Conservation (phyloP, 2,888 invertebrate genomes). For the Eulithis prunata region DNA sequence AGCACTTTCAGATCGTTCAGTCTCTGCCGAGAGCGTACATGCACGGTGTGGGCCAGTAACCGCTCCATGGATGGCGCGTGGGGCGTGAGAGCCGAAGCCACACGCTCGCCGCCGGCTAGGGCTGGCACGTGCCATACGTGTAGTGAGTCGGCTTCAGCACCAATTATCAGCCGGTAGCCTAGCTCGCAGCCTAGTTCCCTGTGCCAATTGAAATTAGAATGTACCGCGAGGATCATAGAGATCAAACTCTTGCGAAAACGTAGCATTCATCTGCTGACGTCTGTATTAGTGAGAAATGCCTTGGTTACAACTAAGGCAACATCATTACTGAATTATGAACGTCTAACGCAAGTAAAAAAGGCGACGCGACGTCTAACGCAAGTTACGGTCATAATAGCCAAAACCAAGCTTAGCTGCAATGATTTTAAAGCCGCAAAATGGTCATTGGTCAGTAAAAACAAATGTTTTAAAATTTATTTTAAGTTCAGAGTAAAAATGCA, state of each 20-base stretch:
- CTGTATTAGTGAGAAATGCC: too few species aligned
- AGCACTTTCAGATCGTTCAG: slow-evolving; percentile 92
- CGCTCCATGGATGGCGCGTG: slow-evolving; percentile 98
- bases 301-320: too few species aligned
- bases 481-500: too few species aligned
- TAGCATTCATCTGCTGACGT: not conserved
- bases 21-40: slow-evolving; percentile 94
- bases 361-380: too few species aligned
- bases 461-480: too few species aligned
- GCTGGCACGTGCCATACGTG: slow-evolving; percentile 87
- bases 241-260: not conserved
- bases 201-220: slow-evolving; percentile 5
- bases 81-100: slow-evolving; percentile 91
- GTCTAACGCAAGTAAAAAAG: too few species aligned
- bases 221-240: not conserved
- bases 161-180: slow-evolving; percentile 94
- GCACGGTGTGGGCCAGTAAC: slow-evolving; percentile 96
- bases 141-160: slow-evolving; percentile 87
- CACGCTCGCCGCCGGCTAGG: slow-evolving; percentile 78
- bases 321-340: too few species aligned
- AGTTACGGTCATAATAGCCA: too few species aligned
- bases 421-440: not conserved
- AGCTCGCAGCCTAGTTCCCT: slow-evolving; percentile 92
- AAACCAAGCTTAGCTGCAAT: not conserved
- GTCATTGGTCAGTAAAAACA: too few species aligned